Evolutionary conservation across 2,888 invertebrate species (phyloP).

Genomic region (Zeuzera pyrina): DNA sequence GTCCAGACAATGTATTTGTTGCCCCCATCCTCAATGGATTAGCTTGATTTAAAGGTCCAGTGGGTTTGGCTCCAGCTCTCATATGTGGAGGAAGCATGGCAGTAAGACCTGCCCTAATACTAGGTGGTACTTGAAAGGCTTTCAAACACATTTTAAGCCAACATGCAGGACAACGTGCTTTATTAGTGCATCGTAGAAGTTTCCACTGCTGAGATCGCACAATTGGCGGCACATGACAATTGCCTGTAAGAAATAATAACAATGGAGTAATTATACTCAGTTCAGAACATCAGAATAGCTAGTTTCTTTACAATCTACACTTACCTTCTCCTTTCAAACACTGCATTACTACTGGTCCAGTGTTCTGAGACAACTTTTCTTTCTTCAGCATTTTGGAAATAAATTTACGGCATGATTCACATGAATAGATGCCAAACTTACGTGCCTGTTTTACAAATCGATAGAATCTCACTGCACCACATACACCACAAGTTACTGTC

Average conservation of each 20-base stretch:
- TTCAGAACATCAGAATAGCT: conserved; percentile 1
- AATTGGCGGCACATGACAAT: conserved; percentile 81
- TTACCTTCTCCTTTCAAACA: conserved; percentile 79
- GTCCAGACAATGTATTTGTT: conserved; percentile 27
- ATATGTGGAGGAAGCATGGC: conserved; percentile 80
- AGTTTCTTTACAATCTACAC: conserved; percentile 2
- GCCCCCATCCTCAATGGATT: conserved; percentile 44
- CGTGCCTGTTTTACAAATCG: conserved; percentile 85
- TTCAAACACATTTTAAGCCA: conserved; percentile 90
- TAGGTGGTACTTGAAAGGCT: conserved; percentile 83
- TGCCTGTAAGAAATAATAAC: conserved; percentile 69
- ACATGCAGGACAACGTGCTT: conserved; percentile 87
- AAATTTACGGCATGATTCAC: conserved; percentile 90
- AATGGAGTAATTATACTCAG: no score
- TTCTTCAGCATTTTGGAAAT: conserved; percentile 86
- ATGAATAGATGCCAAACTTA: conserved; percentile 88
- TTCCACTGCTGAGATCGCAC: conserved; percentile 82
- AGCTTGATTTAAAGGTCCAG: conserved; percentile 33
- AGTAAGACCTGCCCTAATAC: conserved; percentile 77
- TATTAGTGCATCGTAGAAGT: conserved; percentile 77
- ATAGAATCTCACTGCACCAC: conserved; percentile 83
- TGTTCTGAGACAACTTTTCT: conserved; percentile 72
- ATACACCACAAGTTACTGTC: conserved; percentile 84
- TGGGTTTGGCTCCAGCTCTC: conserved; percentile 47
- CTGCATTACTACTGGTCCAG: conserved; percentile 70